phyloP scores from a whole-genome alignment of 2,888 invertebrate species.

The Drosophila infuscata region DNA sequence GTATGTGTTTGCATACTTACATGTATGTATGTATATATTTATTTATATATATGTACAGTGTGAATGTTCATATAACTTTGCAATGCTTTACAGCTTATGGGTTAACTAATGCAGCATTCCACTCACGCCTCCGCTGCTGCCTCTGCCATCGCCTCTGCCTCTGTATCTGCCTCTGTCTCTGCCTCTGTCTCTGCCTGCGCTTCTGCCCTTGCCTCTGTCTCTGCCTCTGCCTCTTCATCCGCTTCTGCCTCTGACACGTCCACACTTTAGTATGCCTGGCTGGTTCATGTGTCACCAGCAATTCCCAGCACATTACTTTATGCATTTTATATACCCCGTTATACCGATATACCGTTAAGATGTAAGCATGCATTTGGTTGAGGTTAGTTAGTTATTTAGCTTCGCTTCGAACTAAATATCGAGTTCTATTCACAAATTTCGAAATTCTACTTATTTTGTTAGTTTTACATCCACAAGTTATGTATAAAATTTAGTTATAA shows the following conservation, averaged over 20 bases:
- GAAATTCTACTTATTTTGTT: neutral
- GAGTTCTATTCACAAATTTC: neutral
- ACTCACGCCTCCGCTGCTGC: neutral
- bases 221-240: neutral
- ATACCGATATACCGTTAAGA: neutral
- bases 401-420: neutral
- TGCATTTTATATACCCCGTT: conserved; percentile 37
- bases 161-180: neutral
- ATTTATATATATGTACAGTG: neutral
- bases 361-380: neutral
- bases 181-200: neutral
- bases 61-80: neutral
- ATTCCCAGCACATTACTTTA: conserved; percentile 54
- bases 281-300: conserved; percentile 55
- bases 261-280: conserved; percentile 12
- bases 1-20: neutral
- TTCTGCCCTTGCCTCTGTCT: too few species aligned
- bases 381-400: neutral
- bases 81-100: conserved; percentile 1
- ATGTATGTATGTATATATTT: conserved; percentile 6
- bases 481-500: neutral
- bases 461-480: neutral
- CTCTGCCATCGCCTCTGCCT: conserved; percentile 13
- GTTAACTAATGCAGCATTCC: neutral
- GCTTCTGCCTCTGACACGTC: conserved; percentile 13